phyloP scores from a whole-genome alignment of 2,113 vertebrate genomes.

The Mustela nigripes region DNA sequence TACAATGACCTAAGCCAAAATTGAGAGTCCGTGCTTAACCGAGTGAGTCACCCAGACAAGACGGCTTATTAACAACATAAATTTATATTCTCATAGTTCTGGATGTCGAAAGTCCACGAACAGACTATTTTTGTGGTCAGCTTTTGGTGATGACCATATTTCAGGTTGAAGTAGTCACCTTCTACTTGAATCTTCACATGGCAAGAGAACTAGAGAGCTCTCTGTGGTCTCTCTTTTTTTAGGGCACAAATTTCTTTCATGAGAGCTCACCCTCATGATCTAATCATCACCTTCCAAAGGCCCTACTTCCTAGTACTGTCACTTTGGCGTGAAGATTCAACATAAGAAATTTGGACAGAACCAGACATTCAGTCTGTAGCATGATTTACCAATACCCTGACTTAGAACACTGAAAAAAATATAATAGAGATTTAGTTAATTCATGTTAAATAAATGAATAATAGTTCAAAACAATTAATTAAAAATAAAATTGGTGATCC shows the following conservation, averaged over 20 bases:
- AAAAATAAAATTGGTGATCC: not conserved
- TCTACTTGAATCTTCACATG: not conserved
- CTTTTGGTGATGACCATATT: not conserved
- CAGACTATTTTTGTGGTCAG: not conserved
- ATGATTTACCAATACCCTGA: not conserved
- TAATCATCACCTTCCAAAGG: not conserved
- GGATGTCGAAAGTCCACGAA: not conserved
- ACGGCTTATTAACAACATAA: not conserved
- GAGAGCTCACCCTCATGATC: not conserved
- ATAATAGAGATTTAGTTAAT: not conserved
- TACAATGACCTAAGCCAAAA: not conserved
- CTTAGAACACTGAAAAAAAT: not conserved
- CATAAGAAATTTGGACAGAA: not conserved
- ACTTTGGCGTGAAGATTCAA: not conserved
- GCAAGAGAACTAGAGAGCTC: not conserved
- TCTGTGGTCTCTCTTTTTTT: not conserved
- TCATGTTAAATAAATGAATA: not conserved
- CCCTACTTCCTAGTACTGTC: not conserved
- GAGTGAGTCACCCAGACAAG: not conserved
- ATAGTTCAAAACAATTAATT: not conserved
- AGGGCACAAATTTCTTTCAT: not conserved
- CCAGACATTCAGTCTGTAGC: not conserved
- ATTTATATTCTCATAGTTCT: not conserved
- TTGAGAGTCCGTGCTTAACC: not conserved
- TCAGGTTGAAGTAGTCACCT: not conserved